A percentile compares a stretch with the other conserved stretches of the same genome.
Evolutionary conservation across 2,888 invertebrate species (phyloP).

Genomic region (Lissonota sp.): DNA sequence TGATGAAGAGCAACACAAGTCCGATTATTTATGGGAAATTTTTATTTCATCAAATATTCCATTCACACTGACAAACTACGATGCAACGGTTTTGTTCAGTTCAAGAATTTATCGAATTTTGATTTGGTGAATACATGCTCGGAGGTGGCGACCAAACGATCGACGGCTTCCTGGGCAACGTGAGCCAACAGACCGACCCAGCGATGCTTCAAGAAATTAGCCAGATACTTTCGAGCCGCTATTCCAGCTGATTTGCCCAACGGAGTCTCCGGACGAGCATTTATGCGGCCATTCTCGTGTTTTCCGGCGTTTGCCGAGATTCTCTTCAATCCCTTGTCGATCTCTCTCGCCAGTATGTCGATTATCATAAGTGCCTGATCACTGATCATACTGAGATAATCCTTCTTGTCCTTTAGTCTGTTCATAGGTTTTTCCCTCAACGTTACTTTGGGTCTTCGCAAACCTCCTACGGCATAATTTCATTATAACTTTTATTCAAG

Average conservation of each 20-base stretch:
- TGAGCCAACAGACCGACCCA: constrained; percentile 57
- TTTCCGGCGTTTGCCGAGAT: constrained; percentile 30
- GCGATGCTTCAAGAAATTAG: constrained; percentile 44
- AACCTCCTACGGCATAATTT: not conserved
- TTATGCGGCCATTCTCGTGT: constrained; percentile 51
- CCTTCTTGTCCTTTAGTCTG: not conserved
- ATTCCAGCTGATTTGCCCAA: constrained; percentile 28
- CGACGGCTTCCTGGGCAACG: constrained; percentile 54
- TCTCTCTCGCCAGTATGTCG: constrained; percentile 46
- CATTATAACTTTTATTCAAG: not conserved
- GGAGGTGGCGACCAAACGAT: constrained; percentile 44
- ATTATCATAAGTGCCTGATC: constrained; percentile 34
- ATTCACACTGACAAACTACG: no score
- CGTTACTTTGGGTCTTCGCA: not conserved
- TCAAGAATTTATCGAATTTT: not conserved
- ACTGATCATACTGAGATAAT: constrained; percentile 35
- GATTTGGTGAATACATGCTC: constrained; percentile 14
- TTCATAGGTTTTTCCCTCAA: not conserved
- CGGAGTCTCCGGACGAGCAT: constrained; percentile 30
- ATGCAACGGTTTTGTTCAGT: no score
- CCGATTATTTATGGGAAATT: no score
- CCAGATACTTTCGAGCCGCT: constrained; percentile 18
- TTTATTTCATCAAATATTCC: no score
- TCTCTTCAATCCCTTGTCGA: constrained; percentile 39
- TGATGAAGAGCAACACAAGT: no score